Evolutionary conservation across 1,140 invertebrate species (phyloP), one percentile per base, ranked within the genome.

Genomic region (Mercenaria mercenaria): DNA sequence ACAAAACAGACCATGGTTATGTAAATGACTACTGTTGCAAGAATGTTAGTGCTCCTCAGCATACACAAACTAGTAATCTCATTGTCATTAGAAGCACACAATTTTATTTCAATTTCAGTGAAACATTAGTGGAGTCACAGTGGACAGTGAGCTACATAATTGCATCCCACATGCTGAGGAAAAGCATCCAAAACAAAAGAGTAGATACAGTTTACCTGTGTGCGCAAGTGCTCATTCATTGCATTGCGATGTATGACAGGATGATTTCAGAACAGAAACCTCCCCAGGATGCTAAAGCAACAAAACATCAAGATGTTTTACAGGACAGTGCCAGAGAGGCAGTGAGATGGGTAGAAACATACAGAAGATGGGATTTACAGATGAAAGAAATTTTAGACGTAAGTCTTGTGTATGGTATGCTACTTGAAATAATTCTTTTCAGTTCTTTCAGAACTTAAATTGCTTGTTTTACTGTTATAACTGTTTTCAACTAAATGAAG

Each of bases 221-320:
- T 72, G 34, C 39, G 0, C 67, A 72, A 26, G 2, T 26, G 20
- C 37, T 72, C 13, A 20, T 72, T 4, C 67, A 72, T 72, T 72
- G 67, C 34, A 29, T 72, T 29, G 67, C 67, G 8, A 72, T 72
- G 67, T 72, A 72, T 41, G 67, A 72, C 37, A 72, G 37, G n/a
- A 39, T 72, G 32, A 18, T 26, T 29, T 4, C 34, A 20, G 37
- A 72, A 41, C n/a, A 72, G 1, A n/a, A 72, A 72, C 1, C 34
- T 10, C 34, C 34, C 34, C 3, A 56, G 6, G 37, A 39, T 0
- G 15, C 2, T 1, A 41, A 74, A n/a, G 15, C n/a, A 15, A 74
- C n/a, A n/a, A 1, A 39, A 11, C 69, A 74, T 74, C 34, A 23
- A 0, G 37, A 11, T 39, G 32, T 39, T 6, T 39, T 74, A 3